Evolutionary conservation across 2,888 invertebrate species (phyloP).

Genomic region (Nineta flava): DNA sequence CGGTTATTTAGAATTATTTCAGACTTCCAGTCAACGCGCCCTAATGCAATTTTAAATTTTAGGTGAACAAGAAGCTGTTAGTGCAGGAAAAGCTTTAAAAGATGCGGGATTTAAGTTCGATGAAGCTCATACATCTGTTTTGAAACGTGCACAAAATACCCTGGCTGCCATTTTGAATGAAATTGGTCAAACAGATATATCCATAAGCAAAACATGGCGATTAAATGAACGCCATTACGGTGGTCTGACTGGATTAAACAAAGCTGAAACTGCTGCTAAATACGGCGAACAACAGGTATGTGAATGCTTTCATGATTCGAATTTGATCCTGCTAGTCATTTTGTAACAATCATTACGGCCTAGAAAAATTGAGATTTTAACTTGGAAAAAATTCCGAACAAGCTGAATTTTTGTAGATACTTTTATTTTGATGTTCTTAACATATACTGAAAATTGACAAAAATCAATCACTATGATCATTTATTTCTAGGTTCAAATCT

Average conservation of each 20-base stretch:
- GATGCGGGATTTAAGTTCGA: conserved; percentile 40
- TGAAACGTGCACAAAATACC: conserved; percentile 44
- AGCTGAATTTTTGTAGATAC: too few species aligned
- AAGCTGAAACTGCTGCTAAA: conserved; percentile 48
- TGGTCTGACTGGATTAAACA: conserved; percentile 48
- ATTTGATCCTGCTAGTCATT: too few species aligned
- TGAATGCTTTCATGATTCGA: not conserved
- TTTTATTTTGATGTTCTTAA: too few species aligned
- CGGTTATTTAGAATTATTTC: too few species aligned
- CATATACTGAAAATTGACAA: too few species aligned
- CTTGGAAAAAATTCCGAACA: too few species aligned
- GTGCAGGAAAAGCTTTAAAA: conserved; percentile 44
- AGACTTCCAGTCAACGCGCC: too few species aligned
- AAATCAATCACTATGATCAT: too few species aligned
- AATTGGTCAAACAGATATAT: conserved; percentile 37
- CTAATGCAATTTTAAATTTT: not conserved
- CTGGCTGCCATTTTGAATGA: conserved; percentile 37
- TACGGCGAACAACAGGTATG: conserved; percentile 42
- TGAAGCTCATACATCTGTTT: conserved; percentile 44
- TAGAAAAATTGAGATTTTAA: too few species aligned
- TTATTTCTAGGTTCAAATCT: conserved; percentile 53
- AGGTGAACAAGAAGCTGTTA: conserved; percentile 40
- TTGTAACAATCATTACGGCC: too few species aligned
- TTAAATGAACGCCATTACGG: conserved; percentile 50
- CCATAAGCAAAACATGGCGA: conserved; percentile 41